phyloP scores from a whole-genome alignment of 1,140 invertebrate species.

The Procambarus clarkii region DNA sequence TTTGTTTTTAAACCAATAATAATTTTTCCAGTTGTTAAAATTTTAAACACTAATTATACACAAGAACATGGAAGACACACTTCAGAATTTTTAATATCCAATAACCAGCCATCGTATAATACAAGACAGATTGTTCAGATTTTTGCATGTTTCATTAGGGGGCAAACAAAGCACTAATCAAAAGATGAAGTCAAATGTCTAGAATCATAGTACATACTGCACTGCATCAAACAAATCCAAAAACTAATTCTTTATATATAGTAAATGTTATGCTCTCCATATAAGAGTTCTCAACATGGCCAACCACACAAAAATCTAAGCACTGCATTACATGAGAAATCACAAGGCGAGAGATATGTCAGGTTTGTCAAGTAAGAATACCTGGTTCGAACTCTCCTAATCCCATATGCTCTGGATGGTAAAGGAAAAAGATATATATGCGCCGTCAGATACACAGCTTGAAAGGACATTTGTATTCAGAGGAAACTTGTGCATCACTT shows the following conservation, averaged over 20 bases:
- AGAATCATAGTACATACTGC: not conserved
- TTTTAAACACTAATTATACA: too few species aligned
- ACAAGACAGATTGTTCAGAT: not conserved
- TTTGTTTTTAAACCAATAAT: too few species aligned
- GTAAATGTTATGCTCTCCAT: not conserved
- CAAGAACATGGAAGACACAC: not conserved
- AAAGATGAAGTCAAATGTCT: not conserved
- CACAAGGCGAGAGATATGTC: not conserved
- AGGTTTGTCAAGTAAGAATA: not conserved
- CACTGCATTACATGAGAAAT: slow-evolving; percentile 18
- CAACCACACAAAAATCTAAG: slow-evolving; percentile 12
- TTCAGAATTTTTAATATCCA: slow-evolving; percentile 8
- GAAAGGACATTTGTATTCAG: not conserved
- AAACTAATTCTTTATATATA: too few species aligned
- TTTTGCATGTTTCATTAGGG: not conserved
- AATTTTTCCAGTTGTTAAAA: too few species aligned
- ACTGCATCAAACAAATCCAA: too few species aligned
- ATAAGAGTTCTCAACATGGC: not conserved
- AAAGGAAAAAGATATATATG: slow-evolving; percentile 3
- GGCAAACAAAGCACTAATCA: not conserved
- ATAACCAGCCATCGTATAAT: slow-evolving; percentile 6
- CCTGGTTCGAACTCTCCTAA: slow-evolving; percentile 50
- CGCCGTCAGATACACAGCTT: not conserved
- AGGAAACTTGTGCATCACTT: too few species aligned
- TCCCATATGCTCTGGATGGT: slow-evolving; percentile 51